phyloP scores from a whole-genome alignment of 1,140 invertebrate species.

The Oryctes rhinoceros region DNA sequence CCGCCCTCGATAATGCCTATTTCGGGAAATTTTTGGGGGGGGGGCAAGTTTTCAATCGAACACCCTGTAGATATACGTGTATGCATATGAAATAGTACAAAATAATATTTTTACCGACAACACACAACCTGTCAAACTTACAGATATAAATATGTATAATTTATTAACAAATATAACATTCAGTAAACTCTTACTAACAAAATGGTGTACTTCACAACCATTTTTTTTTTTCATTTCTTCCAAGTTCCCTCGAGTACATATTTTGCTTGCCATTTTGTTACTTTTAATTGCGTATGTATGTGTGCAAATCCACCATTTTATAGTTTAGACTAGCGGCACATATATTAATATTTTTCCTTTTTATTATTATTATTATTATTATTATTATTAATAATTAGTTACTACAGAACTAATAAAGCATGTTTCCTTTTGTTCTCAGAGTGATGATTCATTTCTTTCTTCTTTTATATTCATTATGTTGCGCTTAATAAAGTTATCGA shows the following conservation, averaged over 20 bases:
- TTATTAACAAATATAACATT: slow-evolving; percentile 61
- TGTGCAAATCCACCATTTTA: slow-evolving; percentile 42
- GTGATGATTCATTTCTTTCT: slow-evolving; percentile 45
- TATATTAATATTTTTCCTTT: slow-evolving; percentile 53
- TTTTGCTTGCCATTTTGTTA: slow-evolving; percentile 45
- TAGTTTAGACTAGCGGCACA: slow-evolving; percentile 57
- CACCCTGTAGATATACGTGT: not conserved
- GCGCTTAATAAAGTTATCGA: not conserved
- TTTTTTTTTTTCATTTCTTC: not conserved
- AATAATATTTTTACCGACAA: slow-evolving; percentile 34
- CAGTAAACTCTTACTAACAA: slow-evolving; percentile 54
- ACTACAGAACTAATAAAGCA: slow-evolving; percentile 59
- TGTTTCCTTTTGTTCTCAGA: slow-evolving; percentile 48
- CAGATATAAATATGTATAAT: slow-evolving; percentile 59
- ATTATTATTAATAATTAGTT: slow-evolving; percentile 54
- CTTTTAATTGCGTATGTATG: slow-evolving; percentile 32
- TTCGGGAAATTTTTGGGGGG: no score
- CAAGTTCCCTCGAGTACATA: not conserved
- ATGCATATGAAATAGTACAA: slow-evolving; percentile 33
- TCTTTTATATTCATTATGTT: not conserved
- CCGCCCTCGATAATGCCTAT: no score
- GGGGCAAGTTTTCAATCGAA: no score
- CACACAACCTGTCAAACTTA: slow-evolving; percentile 44
- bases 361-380: no score
- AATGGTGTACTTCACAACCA: slow-evolving; percentile 48